Evolutionary conservation across 2,888 invertebrate genomes (phyloP), one percentile per base, ranked within the genome.

Genomic region (Tetanocera ferruginea): DNA sequence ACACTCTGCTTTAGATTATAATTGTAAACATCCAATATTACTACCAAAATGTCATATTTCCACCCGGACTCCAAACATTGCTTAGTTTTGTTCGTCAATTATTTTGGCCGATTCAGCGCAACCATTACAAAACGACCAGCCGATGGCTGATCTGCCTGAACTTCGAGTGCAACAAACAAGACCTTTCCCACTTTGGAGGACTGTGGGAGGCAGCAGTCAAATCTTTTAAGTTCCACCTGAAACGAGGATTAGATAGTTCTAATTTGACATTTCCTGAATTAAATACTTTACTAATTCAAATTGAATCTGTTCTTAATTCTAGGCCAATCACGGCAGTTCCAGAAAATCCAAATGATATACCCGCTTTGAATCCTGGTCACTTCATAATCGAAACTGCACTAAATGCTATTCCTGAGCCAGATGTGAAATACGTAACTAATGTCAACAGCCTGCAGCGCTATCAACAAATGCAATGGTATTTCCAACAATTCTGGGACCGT

Each of bases 1-100:
- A 76, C 34, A 76, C 67, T 69, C 81, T 49, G 71, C 70, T 19
- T 28, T 79, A 37, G 66, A 67, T 51, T 78, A 70, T 25, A 72
- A 67, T 28, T 62, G 37, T 11, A 78, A 77, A 72, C 74, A 80
- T 52, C 79, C 80, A 6, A 78, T 80, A 25, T n/a, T 79, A 25
- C 60, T 80, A 25, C 79, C 80, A 17, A 79, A 79, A 19, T 64
- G 73, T 2, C 55, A 79, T 37, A 3, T n/a, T 5, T 75, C 80
- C 43, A 80, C 79, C 17, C 52, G 43, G 8, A 49, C 49, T 9
- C 14, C 49, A 49, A 49, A 49, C 49, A 49, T 49, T 49, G 49
- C 49, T 49, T 49, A 49, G 49, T 49, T 9, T 49, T 49, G 49
- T 49, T 49, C 49, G 49, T 49, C 49, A 49, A 49, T 49, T 14